phyloP scores from a whole-genome alignment of 1,140 invertebrate genomes.

The Euura saliciscinereae region DNA sequence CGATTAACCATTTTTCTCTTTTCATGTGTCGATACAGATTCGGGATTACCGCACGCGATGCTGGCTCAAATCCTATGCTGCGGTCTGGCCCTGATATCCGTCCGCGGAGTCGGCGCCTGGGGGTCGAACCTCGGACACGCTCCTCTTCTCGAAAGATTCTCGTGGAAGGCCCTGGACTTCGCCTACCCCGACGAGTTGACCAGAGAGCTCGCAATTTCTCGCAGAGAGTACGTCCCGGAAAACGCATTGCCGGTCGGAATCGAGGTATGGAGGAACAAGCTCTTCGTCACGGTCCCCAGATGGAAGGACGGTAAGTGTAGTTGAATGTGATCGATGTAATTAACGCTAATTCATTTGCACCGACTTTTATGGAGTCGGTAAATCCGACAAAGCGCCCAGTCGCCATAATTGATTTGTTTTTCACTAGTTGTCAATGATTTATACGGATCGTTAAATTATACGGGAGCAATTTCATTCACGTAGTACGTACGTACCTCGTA shows the following conservation, averaged over 20 bases:
- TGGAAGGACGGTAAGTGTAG: conserved; percentile 67
- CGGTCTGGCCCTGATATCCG: conserved; percentile 9
- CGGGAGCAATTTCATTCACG: too few relatives aligned
- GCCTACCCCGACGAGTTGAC: conserved; percentile 68
- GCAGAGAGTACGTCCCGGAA: conserved; percentile 70
- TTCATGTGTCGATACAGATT: neutral
- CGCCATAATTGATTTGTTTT: too few relatives aligned
- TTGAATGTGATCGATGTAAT: too few relatives aligned
- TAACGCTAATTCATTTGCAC: too few relatives aligned
- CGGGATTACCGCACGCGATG: neutral
- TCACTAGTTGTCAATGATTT: too few relatives aligned
- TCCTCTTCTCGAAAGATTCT: conserved; percentile 69
- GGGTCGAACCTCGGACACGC: conserved; percentile 39
- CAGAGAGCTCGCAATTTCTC: conserved; percentile 67
- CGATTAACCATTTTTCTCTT: neutral
- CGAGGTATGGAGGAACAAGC: conserved; percentile 76
- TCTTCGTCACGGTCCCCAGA: conserved; percentile 79
- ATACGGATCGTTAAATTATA: too few relatives aligned
- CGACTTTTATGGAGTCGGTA: too few relatives aligned
- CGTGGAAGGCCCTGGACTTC: conserved; percentile 78
- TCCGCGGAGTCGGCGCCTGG: conserved; percentile 16
- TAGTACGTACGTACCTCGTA: too few relatives aligned
- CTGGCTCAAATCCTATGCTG: neutral
- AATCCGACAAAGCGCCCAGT: too few relatives aligned
- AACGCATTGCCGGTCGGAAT: conserved; percentile 80